Base-by-base conservation (phyloP, 2,888 invertebrate genomes). In the Eulithis testata region DNA sequence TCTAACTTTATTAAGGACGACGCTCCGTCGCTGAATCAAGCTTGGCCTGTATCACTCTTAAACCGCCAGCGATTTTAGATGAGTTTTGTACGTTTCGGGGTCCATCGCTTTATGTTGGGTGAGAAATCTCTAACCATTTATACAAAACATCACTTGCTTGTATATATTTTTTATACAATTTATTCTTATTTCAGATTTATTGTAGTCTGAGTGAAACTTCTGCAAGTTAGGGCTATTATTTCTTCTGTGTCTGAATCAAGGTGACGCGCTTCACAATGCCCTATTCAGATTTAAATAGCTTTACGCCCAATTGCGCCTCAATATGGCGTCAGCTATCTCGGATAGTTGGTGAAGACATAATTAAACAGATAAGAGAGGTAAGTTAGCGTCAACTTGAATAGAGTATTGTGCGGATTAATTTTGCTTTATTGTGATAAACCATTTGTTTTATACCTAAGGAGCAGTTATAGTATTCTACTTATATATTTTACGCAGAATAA, bases 261-360 rank as follows among this genome's bases (percentile, higher is more conserved):
- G 90, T 92, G 90, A 89, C 89, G 90, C 86, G 87, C 86, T 86
- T 86, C 85, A 93, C 92, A 93, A 93, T 91, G 83, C 89, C 83
- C 91, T 88, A 92, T 93, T 92, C 92, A 92, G 84, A 91, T 92
- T 91, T 90, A 91, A 92, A 92, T 93, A 92, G 91, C 91, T 91
- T 92, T 87, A 91, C 91, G 89, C 92, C 88, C 91, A 91, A 93
- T 93, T 93, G 90, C 90, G 79, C 86, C 85, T 90, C 89, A 92
- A 92, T 92, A 86, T 83, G 88, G 84, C 87, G 83, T 82, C 82
- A 86, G 84, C 86, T 86, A 75, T 85, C 81, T 78, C 75, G 80
- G 81, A 87, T 91, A 91, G 90, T 90, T 90, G 69, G 72, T 66
- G 68, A 67, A 73, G 73, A 88, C 90, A 88, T 90, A 88, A 90